A percentile compares a stretch with the other conserved stretches of the same genome.
Evolutionary conservation across 2,888 invertebrate species (phyloP).

Genomic region (Dusona sp.): DNA sequence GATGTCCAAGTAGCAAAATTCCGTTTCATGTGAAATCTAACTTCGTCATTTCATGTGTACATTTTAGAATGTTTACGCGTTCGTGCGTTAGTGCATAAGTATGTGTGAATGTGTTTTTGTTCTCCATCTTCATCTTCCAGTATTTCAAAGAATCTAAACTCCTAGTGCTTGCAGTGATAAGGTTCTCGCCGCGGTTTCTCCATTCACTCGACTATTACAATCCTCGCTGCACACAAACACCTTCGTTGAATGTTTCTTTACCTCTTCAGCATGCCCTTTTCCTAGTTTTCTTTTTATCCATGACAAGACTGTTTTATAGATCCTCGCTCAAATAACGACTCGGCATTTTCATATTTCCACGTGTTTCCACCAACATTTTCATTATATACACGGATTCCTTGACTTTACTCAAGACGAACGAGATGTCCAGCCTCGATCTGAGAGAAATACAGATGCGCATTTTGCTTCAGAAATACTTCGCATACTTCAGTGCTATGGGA

Average conservation of each 20-base stretch:
- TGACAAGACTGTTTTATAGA: slow-evolving; percentile 44
- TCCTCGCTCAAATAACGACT: slow-evolving; percentile 24
- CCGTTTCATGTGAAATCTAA: slow-evolving; percentile 52
- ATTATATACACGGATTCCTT: slow-evolving; percentile 13
- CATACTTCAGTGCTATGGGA: background rate
- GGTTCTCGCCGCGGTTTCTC: slow-evolving; percentile 45
- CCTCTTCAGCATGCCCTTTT: slow-evolving; percentile 36
- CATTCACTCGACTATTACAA: slow-evolving; percentile 19
- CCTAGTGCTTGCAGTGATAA: slow-evolving; percentile 29
- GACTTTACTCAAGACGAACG: slow-evolving; percentile 10
- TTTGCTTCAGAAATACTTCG: background rate
- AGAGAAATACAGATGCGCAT: background rate
- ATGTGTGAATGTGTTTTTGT: background rate
- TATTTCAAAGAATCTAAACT: slow-evolving; percentile 58
- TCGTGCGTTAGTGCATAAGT: background rate
- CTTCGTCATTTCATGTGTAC: background rate
- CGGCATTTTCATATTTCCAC: slow-evolving; percentile 31
- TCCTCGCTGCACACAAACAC: slow-evolving; percentile 12
- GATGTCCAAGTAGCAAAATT: slow-evolving; percentile 51
- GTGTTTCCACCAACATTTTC: slow-evolving; percentile 36
- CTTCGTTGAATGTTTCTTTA: slow-evolving; percentile 27
- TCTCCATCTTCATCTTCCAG: slow-evolving; percentile 12
- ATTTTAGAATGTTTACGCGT: background rate
- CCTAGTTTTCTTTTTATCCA: slow-evolving; percentile 5
- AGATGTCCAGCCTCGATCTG: background rate